These are phyloP conservation scores for Heliothis subflexa DNA, from an alignment of 1,140 invertebrate genomes.

Conservation along the genomic window DNA sequence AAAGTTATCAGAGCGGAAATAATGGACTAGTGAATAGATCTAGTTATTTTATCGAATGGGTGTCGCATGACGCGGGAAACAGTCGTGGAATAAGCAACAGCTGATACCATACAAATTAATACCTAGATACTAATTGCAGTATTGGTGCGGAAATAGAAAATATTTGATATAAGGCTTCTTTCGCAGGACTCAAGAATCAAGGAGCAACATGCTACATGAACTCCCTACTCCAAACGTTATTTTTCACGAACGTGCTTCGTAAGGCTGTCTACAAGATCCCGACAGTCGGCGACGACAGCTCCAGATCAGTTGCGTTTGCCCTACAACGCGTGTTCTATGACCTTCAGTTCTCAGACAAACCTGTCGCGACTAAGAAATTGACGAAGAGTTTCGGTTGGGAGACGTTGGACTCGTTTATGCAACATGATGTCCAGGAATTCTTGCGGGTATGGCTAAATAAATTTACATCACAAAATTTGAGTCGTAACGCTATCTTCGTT, in stretches of 20 bases:
- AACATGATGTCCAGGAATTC: constrained; percentile 95
- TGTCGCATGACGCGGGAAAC: constrained; percentile 3
- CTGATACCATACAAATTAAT: too few species aligned
- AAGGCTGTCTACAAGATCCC: constrained; percentile 99
- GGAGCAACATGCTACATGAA: constrained; percentile 99
- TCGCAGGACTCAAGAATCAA: constrained; percentile 97
- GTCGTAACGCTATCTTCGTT: too few species aligned
- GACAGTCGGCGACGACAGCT: constrained; percentile 98
- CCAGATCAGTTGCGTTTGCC: constrained; percentile 93
- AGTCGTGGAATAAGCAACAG: neutral
- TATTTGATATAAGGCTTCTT: constrained; percentile 72
- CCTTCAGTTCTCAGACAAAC: constrained; percentile 99
- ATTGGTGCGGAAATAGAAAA: too few species aligned
- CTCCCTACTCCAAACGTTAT: constrained; percentile 98
- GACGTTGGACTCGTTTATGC: constrained; percentile 99
- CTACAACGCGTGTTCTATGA: constrained; percentile 99
- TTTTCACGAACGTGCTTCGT: constrained; percentile 97
- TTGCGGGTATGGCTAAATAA: constrained; percentile 61
- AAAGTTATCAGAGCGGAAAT: constrained; percentile 33
- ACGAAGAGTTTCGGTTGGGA: constrained; percentile 99
- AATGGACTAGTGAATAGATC: constrained; percentile 28
- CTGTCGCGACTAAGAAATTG: constrained; percentile 99
- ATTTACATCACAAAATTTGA: neutral
- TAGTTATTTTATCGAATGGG: constrained; percentile 34
- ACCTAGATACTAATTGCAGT: too few species aligned